These are phyloP conservation scores for Megalops cyprinoides DNA, from an alignment of 2,797 vertebrate genomes.

Conservation along the genomic window DNA sequence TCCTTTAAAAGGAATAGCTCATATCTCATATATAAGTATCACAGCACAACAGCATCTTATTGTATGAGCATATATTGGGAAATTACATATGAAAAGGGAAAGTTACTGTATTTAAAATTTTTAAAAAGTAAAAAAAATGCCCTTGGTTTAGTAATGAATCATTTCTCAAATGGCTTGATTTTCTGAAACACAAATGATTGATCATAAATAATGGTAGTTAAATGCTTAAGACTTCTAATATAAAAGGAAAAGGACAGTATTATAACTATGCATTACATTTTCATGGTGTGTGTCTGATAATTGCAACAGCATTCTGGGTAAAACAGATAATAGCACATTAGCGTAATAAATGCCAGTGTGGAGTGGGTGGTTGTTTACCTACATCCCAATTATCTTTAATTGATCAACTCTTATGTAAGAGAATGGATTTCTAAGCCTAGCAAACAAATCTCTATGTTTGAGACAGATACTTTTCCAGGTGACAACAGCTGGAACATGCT, in stretches of 20 bases:
- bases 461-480: background rate
- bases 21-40: too few species aligned
- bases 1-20: too few species aligned
- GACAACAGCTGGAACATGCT: background rate
- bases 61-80: too few species aligned
- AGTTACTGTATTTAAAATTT: too few species aligned
- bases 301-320: background rate
- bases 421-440: constrained; percentile 7
- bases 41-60: too few species aligned
- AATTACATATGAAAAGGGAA: too few species aligned
- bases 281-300: constrained; percentile 5
- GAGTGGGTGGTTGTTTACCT: background rate
- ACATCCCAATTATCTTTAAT: constrained; percentile 20
- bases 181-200: background rate
- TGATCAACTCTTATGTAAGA: background rate
- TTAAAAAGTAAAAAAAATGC: background rate
- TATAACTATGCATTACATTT: background rate
- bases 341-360: constrained; percentile 7
- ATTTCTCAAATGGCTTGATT: background rate
- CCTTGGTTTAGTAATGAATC: background rate
- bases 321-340: constrained; percentile 7
- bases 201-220: background rate
- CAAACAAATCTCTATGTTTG: background rate
- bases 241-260: background rate
- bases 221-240: background rate